These are phyloP conservation scores for Aselliscus stoliczkanus DNA, from an alignment of 2,797 vertebrate species.

Conservation along the genomic window DNA sequence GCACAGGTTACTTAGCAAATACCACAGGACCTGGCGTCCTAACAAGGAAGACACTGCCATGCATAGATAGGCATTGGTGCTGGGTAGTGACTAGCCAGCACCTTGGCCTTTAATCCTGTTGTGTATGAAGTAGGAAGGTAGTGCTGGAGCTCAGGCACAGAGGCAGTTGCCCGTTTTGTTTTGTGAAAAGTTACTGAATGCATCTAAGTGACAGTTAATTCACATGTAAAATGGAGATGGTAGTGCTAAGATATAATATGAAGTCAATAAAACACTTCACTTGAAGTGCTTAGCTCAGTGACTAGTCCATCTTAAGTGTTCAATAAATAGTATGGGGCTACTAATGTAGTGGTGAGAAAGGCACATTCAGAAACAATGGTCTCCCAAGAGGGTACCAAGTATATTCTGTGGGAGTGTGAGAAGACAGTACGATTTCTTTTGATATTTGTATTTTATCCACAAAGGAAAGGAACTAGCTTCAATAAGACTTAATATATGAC, in stretches of 20 bases:
- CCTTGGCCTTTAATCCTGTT: neutral
- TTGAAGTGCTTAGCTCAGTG: neutral
- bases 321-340: neutral
- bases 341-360: neutral
- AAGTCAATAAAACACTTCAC: neutral
- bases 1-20: neutral
- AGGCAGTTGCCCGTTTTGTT: neutral
- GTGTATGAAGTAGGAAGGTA: neutral
- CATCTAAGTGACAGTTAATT: neutral
- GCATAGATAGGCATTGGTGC: neutral
- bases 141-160: neutral
- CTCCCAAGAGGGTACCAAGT: neutral
- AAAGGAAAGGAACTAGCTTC: neutral
- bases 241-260: neutral
- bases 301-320: neutral
- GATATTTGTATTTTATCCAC: neutral
- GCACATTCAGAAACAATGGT: neutral
- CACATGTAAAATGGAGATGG: neutral
- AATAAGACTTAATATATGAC: neutral
- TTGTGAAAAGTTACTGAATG: neutral
- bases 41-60: neutral
- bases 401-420: neutral
- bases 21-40: neutral
- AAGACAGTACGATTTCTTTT: neutral
- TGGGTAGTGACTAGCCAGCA: neutral